phyloP scores from a whole-genome alignment of 2,797 vertebrate genomes.

The Ceyx erithaca region DNA sequence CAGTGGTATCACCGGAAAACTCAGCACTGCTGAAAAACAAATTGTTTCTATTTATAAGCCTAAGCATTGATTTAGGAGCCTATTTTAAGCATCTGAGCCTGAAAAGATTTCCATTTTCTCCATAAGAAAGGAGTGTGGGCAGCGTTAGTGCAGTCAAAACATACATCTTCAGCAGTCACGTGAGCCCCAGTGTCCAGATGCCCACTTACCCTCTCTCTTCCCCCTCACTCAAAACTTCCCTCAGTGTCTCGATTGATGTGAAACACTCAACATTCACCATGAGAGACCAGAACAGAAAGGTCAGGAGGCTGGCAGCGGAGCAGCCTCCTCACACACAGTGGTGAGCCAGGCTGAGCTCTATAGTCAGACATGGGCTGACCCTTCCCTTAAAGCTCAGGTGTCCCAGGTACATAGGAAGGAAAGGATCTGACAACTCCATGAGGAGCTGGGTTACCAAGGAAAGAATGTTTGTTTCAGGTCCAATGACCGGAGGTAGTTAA shows the following conservation, averaged over 20 bases:
- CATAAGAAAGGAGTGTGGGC: background rate
- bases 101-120: conserved; percentile 30
- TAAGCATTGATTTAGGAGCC: background rate
- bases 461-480: background rate
- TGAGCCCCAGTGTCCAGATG: background rate
- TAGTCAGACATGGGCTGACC: background rate
- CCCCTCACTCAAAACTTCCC: background rate
- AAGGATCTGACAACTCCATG: background rate
- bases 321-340: fast-evolving
- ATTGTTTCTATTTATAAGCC: conserved; percentile 33
- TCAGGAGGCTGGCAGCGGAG: background rate
- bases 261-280: background rate
- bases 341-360: background rate
- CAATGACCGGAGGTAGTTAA: background rate
- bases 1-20: background rate
- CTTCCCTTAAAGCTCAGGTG: background rate
- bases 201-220: background rate
- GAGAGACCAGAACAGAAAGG: background rate
- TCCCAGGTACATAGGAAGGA: background rate
- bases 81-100: conserved; percentile 42
- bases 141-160: background rate
- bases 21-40: conserved; percentile 42
- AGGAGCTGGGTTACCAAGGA: background rate
- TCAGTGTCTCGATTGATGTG: background rate
- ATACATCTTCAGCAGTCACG: background rate